These are phyloP conservation scores for Eupithecia subumbrata DNA, from an alignment of 2,888 invertebrate species.

Conservation along the genomic window DNA sequence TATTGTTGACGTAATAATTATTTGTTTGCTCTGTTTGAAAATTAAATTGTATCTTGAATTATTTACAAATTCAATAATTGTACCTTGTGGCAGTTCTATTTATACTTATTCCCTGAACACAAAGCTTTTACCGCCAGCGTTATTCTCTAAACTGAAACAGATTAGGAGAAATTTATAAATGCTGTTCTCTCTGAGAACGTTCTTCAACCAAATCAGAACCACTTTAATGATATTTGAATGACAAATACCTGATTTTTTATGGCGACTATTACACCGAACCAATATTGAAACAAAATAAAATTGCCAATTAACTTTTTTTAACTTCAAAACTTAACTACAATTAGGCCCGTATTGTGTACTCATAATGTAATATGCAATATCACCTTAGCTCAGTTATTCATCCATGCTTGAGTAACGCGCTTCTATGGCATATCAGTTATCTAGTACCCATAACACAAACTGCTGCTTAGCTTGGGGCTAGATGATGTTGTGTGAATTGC, in stretches of 20 bases:
- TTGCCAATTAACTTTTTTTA: not conserved
- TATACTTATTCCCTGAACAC: conserved; percentile 29
- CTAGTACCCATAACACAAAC: too few relatives aligned
- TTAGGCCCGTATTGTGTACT: too few relatives aligned
- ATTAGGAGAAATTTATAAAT: conserved; percentile 68
- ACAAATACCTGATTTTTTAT: not conserved
- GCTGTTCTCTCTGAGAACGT: conserved; percentile 45
- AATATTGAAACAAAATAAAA: not conserved
- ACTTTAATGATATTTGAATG: conserved; percentile 2
- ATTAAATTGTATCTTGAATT: not conserved
- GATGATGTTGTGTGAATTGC: too few relatives aligned
- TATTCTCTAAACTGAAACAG: conserved; percentile 68
- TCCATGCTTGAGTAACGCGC: too few relatives aligned
- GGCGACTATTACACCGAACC: too few relatives aligned
- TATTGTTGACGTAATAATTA: not conserved
- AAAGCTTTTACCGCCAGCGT: conserved; percentile 63
- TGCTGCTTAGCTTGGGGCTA: too few relatives aligned
- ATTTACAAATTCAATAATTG: not conserved
- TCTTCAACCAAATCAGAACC: conserved; percentile 6
- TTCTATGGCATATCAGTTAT: too few relatives aligned
- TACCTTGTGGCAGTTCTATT: conserved; percentile 12
- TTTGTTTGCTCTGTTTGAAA: not conserved
- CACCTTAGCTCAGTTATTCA: too few relatives aligned
- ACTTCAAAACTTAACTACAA: too few relatives aligned
- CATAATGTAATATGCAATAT: too few relatives aligned